Conservation (phyloP, 2,797 vertebrate genomes). For the Dermochelys coriacea region DNA sequence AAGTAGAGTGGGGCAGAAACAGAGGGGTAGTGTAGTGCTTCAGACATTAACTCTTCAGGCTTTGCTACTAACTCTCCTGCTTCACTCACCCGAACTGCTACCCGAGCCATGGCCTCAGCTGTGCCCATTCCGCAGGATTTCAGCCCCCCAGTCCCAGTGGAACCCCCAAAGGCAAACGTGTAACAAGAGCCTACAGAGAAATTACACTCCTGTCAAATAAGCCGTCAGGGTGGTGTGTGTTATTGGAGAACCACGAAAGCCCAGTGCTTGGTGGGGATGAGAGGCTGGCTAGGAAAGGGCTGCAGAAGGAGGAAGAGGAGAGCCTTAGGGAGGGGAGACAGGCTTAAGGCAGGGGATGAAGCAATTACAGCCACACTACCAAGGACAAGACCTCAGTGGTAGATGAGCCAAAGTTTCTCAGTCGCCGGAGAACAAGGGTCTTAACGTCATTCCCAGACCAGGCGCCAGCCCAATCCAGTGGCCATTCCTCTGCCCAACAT, state of each 20-base stretch:
- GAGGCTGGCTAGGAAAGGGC: background rate
- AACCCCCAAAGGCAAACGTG: slow-evolving; percentile 30
- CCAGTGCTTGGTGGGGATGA: background rate
- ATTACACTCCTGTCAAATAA: slow-evolving; percentile 63
- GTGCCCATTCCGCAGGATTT: background rate
- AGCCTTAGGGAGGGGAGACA: background rate
- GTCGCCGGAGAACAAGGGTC: background rate
- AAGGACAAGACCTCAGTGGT: background rate
- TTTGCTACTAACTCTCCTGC: slow-evolving; percentile 76
- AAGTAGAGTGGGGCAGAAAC: slow-evolving; percentile 42
- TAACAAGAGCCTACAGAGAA: background rate
- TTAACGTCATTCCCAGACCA: background rate
- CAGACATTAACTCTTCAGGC: slow-evolving; percentile 71
- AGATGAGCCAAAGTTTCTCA: background rate
- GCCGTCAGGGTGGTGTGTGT: background rate
- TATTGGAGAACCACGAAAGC: background rate
- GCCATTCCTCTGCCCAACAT: background rate
- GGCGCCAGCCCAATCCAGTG: background rate
- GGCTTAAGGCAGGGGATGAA: background rate
- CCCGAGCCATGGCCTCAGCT: background rate
- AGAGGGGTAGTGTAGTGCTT: slow-evolving; percentile 50
- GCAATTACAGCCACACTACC: background rate
- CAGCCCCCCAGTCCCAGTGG: background rate
- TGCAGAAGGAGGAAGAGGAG: background rate
- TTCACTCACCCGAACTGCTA: background rate